These are phyloP conservation scores for Tetramorium alpestre DNA, from an alignment of 1,140 invertebrate species.

Conservation along the genomic window DNA sequence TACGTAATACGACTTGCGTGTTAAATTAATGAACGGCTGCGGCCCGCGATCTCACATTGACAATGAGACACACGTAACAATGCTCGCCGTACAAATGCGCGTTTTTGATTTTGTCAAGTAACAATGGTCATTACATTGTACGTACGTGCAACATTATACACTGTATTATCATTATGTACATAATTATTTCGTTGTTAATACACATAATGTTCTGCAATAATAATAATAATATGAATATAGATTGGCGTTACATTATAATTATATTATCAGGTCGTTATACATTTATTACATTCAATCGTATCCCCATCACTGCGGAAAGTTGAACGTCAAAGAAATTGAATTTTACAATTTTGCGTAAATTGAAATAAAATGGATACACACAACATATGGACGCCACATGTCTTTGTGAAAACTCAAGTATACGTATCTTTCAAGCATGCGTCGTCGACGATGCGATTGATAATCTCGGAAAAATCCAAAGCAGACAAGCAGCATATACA, in stretches of 20 bases:
- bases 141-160: constrained; percentile 32
- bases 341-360: not conserved
- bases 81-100: constrained; percentile 51
- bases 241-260: constrained; percentile 14
- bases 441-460: not conserved
- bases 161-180: constrained; percentile 22
- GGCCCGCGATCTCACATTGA: constrained; percentile 59
- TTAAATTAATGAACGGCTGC: constrained; percentile 58
- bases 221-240: constrained; percentile 8
- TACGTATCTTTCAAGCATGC: not conserved
- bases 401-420: not conserved
- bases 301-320: not conserved
- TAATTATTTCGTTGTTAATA: constrained; percentile 26
- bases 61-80: constrained; percentile 62
- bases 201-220: constrained; percentile 21
- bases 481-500: not conserved
- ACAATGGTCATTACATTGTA: constrained; percentile 59
- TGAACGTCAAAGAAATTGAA: not conserved
- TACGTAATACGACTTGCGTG: constrained; percentile 58
- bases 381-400: not conserved
- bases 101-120: constrained; percentile 57
- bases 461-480: not conserved
- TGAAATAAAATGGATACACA: not conserved
- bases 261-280: not conserved
- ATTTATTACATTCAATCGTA: not conserved